Conservation (phyloP, 2,113 vertebrate species). For the Castor canadensis region DNA sequence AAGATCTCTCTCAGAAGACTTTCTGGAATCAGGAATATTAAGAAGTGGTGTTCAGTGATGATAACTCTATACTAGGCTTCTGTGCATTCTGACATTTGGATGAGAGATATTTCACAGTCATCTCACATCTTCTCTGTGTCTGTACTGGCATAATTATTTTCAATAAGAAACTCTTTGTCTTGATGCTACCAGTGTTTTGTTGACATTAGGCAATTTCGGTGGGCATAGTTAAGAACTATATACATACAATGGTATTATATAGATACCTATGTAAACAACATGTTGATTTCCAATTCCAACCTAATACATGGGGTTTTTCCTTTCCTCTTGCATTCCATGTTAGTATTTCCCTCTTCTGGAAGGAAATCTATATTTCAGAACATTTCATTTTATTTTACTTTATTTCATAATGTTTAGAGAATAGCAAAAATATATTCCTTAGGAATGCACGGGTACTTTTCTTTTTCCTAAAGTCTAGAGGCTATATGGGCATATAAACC, state of each 20-base stretch:
- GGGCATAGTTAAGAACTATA: neutral
- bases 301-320: neutral
- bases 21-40: neutral
- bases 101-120: neutral
- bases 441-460: neutral
- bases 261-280: neutral
- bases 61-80: neutral
- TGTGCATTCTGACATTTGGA: neutral
- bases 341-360: neutral
- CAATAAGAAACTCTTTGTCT: neutral
- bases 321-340: neutral
- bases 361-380: neutral
- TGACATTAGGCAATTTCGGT: neutral
- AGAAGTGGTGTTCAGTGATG: neutral
- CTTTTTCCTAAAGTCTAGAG: slow-evolving; percentile 13
- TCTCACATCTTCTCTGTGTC: neutral
- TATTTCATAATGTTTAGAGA: neutral
- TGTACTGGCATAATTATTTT: neutral
- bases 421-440: slow-evolving; percentile 36
- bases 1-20: neutral
- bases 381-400: slow-evolving; percentile 43
- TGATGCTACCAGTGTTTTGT: neutral
- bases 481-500: slow-evolving; percentile 53
- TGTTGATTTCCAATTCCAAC: neutral
- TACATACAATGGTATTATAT: neutral